Base-by-base conservation (phyloP, 2,113 vertebrate genomes). In the Chionodraco myersi region DNA sequence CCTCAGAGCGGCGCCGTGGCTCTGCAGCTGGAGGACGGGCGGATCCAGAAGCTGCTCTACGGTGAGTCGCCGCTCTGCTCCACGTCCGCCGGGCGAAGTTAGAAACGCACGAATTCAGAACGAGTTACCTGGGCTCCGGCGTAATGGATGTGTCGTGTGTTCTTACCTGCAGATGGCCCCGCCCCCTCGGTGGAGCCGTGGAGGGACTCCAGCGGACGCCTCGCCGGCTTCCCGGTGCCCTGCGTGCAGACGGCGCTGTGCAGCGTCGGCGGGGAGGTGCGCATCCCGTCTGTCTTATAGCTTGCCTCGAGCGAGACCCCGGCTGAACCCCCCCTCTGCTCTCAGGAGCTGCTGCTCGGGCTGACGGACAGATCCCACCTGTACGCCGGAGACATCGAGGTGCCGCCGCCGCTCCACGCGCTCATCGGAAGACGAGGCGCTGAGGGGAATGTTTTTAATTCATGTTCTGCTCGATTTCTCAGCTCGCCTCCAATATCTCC, bases 401-500 rank as follows among this genome's bases (percentile, higher is more conserved):
- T 99, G 94, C 3, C 30, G 4, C 30, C 30, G 4, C 4, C 0
- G 0, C 0, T 30, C 30, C 3, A 30, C 4, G 4, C 4, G 30
- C 4, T 30, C 4, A 30, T 30, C 4, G 4, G 4, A 30, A 30
- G 3, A 30, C 3, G 4, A 30, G 30, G 30, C 3, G 30, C 30
- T 30, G 30, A 30, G 36, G 36, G n/a, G 7, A 41, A 41, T 41
- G 7, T 41, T 41, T 41, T 41, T 30, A 6, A 41, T n/a, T 58
- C 5, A 10, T 59, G 45, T n/a, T 1, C 21, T 1, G 75, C 18
- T 57, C 4, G 3, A 47, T 57, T 62, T 1, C 67, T 30, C 88
- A 99, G 98, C 90, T 98, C 1, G 96, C 97, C 59, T 97, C 96
- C 75, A 96, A 96, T 10, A 89, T 98, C 66, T 98, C 96, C 0